Evolutionary conservation across 2,888 invertebrate species (phyloP).

Genomic region (Scaptomyza caliginosa): DNA sequence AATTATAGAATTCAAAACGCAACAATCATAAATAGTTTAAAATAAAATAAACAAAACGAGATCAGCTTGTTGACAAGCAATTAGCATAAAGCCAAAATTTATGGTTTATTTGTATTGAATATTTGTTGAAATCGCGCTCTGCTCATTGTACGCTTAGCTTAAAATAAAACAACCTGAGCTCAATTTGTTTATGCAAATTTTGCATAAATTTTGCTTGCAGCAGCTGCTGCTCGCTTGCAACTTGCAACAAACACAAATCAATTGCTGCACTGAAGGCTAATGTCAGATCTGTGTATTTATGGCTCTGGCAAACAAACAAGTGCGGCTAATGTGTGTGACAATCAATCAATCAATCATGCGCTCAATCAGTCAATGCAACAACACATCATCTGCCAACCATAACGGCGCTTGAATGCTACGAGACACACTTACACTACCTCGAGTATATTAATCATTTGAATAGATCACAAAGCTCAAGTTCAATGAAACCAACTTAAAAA

Average conservation of each 20-base stretch:
- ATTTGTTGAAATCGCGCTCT: slow-evolving; percentile 45
- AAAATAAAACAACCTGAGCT: slow-evolving; percentile 20
- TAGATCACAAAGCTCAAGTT: slow-evolving; percentile 40
- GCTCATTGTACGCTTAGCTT: slow-evolving; percentile 54
- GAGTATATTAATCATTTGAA: slow-evolving; percentile 40
- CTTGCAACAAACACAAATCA: slow-evolving; percentile 32
- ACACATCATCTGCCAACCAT: slow-evolving; percentile 50
- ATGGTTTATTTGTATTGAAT: slow-evolving; percentile 56
- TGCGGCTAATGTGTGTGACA: slow-evolving; percentile 51
- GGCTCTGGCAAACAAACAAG: slow-evolving; percentile 18
- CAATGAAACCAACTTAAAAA: slow-evolving; percentile 36
- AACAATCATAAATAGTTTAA: slow-evolving; percentile 51
- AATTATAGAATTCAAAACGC: slow-evolving; percentile 5
- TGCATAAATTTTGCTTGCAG: slow-evolving; percentile 1
- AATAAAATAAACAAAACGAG: slow-evolving; percentile 48
- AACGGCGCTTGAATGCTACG: slow-evolving; percentile 37
- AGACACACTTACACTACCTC: not conserved
- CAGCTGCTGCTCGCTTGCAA: not conserved
- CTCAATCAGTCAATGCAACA: slow-evolving; percentile 16
- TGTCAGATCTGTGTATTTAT: slow-evolving; percentile 1
- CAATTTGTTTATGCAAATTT: slow-evolving; percentile 63
- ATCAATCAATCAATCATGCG: slow-evolving; percentile 38
- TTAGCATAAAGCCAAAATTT: slow-evolving; percentile 59
- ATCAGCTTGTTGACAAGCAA: slow-evolving; percentile 62
- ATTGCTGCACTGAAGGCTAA: slow-evolving; percentile 23